Base-by-base conservation (phyloP, 2,797 vertebrate genomes). In the Sebastes hopkinsi region DNA sequence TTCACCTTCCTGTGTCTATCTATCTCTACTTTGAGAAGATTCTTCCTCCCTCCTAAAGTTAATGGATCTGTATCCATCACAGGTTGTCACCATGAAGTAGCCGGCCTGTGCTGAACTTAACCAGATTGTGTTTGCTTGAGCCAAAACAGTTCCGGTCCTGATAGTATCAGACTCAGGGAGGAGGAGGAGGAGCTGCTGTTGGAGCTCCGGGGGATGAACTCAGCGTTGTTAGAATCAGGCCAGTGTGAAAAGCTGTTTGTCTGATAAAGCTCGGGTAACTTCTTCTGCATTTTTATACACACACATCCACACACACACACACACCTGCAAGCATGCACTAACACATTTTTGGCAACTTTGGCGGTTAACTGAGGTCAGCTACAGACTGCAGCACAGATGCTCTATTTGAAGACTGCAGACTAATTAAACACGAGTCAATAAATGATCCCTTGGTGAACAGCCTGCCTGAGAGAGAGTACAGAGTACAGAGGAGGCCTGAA, bases 381-480 rank as follows among this genome's bases (percentile, higher is more conserved):
- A 56, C 85, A 89, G 85, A 84, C 82, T 86, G 80, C 75, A 67
- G 85, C 81, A 83, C 86, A 87, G 79, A 89, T 88, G 83, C 73
- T 68, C 82, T 59, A 72, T 92, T 91, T 90, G 72, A 89, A 88
- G 92, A 85, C 76, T 83, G 85, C 86, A 88, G 84, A 81, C 90
- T 93, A 90, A 94, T 95, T 94, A 92, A 88, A 91, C 78, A 87
- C 79, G 80, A 92, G 87, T 88, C 91, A 84, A 92, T 93, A 92
- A 94, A 93, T n/a, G 79, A 85, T 85, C 80, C 86, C 83, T 80
- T 10, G 67, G 77, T 84, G 89, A 80, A 79, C 65, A 42, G 66
- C 79, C 72, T 75, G 36, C 79, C 46, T 30, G 38, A 80, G 20
- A 64, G 46, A 72, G 52, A 50, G 46, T 9, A 34, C 34, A 72